These are phyloP conservation scores for Serripes groenlandicus DNA, from an alignment of 2,888 invertebrate genomes.

Conservation along the genomic window DNA sequence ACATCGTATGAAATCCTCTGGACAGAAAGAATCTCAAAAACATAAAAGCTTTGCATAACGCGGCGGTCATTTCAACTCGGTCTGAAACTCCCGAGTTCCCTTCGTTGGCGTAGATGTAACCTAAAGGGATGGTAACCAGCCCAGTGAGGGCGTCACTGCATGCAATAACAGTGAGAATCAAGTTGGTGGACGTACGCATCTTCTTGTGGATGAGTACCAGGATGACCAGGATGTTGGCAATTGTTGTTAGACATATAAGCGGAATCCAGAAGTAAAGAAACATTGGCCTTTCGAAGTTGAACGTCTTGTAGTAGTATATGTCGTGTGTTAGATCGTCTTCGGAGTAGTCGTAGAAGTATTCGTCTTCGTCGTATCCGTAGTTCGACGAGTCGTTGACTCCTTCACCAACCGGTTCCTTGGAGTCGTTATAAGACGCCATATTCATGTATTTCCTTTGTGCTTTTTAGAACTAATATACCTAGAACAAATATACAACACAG, in stretches of 20 bases:
- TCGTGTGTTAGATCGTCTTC: neutral
- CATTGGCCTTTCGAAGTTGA: constrained; percentile 26
- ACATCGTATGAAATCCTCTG: constrained; percentile 54
- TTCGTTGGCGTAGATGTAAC: constrained; percentile 36
- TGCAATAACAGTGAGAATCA: constrained; percentile 57
- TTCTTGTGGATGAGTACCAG: constrained; percentile 43
- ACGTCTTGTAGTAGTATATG: constrained; percentile 20
- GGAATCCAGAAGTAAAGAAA: constrained; percentile 28
- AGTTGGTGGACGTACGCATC: constrained; percentile 59
- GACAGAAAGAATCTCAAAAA: constrained; percentile 35
- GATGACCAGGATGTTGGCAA: constrained; percentile 57
- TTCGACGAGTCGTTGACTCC: too few relatives aligned
- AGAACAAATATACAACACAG: too few relatives aligned
- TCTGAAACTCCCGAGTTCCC: neutral
- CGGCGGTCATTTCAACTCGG: constrained; percentile 19
- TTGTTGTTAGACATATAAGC: constrained; percentile 46
- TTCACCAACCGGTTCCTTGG: neutral
- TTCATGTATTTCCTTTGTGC: too few relatives aligned
- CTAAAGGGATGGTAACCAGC: constrained; percentile 42
- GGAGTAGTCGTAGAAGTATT: neutral
- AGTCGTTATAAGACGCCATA: neutral
- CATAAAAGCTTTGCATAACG: constrained; percentile 32
- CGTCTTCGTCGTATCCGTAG: neutral
- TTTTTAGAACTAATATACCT: too few relatives aligned
- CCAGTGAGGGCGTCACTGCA: constrained; percentile 58